A percentile compares a stretch with the other conserved stretches of the same genome.
phyloP scores from a whole-genome alignment of 2,888 invertebrate species.

The Spilarctia lutea region DNA sequence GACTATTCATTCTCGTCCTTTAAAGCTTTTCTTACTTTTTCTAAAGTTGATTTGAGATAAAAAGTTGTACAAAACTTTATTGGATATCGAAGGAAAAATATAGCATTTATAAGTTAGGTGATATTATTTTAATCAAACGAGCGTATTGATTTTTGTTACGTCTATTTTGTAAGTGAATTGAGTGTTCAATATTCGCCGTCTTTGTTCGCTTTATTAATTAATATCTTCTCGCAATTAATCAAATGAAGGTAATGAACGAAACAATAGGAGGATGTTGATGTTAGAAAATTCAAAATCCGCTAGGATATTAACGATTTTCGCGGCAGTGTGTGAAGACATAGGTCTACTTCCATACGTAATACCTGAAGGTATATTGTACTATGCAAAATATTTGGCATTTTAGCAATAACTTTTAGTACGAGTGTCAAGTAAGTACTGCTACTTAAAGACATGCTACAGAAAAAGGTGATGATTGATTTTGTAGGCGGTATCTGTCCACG shows the following conservation, averaged over 20 bases:
- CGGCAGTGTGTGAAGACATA: neutral
- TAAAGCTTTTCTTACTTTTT: constrained; percentile 2
- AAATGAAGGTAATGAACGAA: constrained; percentile 18
- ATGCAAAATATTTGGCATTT: neutral
- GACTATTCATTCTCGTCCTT: constrained; percentile 17
- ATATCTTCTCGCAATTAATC: constrained; percentile 21
- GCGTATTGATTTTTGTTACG: constrained; percentile 3
- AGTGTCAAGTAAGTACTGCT: too few species aligned
- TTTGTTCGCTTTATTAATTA: constrained; percentile 21
- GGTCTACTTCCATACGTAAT: neutral
- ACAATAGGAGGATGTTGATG: constrained; percentile 9
- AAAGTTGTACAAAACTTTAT: neutral
- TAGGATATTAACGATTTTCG: neutral
- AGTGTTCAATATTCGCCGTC: constrained; percentile 6
- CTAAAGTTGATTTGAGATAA: neutral
- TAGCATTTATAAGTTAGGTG: neutral
- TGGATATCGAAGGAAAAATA: neutral
- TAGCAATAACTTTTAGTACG: neutral
- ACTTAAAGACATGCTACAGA: neutral
- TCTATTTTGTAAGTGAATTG: constrained; percentile 8
- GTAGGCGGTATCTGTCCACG: too few species aligned
- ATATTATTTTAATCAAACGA: neutral
- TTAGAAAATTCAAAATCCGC: constrained; percentile 5
- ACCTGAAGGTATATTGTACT: neutral
- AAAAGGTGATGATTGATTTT: neutral